Evolutionary conservation across 2,113 vertebrate genomes (phyloP), one percentile per base, ranked within the genome.

Genomic region (Corythoichthys intestinalis): DNA sequence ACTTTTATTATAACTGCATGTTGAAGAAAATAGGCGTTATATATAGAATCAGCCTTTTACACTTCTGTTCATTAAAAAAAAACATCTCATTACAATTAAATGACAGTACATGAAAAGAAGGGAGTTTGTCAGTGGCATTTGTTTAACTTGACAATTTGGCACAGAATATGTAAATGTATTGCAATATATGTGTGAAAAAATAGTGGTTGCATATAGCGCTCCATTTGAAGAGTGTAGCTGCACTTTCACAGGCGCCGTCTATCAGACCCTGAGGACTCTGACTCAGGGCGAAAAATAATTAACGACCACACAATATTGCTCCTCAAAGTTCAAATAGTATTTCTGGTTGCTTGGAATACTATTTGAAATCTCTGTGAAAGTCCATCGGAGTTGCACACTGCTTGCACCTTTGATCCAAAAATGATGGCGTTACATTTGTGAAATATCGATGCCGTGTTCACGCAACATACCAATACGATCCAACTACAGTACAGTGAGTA

Each of bases 51-150:
- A 28, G 60, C 58, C 74, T 78, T 58, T 82, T 86, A 83, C 60
- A 88, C 87, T 87, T 88, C 81, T 78, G 81, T 88, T 87, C 85
- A 87, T 83, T 66, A 71, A 84, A 86, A 84, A 83, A 79, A 59
- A 53, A 35, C 60, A 77, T 49, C 57, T 79, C 70, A 41, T 69
- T 63, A 70, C 67, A 50, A 67, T 49, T 66, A 75, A 71, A 79
- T 71, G 53, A 81, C 66, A 74, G 69, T 74, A 66, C 47, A 48
- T 13, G 10, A 80, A 69, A 81, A 47, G 54, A 80, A 76, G 69
- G 65, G 76, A 73, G 64, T 48, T 58, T 78, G 65, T 67, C 62
- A 58, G 69, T 67, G 70, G 73, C 50, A 15, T 52, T 6, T 53
- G 70, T 53, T 49, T n/a, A 63, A 10, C 15, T 62, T 62, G 20